Evolutionary conservation across 2,888 invertebrate genomes (phyloP), one percentile per base, ranked within the genome.

Genomic region (Habroteleia sp.): DNA sequence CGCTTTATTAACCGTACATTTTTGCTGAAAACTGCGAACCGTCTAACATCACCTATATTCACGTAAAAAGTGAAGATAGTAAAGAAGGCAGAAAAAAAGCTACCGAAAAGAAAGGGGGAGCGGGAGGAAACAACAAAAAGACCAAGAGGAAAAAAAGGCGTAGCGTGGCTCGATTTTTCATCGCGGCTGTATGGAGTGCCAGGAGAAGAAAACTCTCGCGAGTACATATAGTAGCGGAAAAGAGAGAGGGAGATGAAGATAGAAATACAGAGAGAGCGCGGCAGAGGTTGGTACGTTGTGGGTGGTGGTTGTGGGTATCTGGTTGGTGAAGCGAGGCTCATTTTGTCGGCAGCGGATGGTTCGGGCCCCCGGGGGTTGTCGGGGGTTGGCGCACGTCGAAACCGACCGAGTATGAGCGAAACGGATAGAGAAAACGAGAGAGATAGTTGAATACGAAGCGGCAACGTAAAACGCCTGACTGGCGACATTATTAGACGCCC

Each of bases 401-500:
- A 58, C 56, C 48, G 25, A 48, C 44, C 5, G 29, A 41, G 56
- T n/a, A 20, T 23, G 41, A 56, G 48, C 39, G 29, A 42, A 41
- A 50, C 41, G 10, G 17, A 58, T 25, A 42, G 58, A 48, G 48
- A 27, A 29, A 1, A 1, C 4, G 44, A 60, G 60, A 10, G 60
- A 52, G 52, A 79, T 72, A 60, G 58, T 39, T 52, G 65, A 58
- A 77, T 75, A 16, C 46, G 52, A 52, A 77, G 80, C 72, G 78
- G 83, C 83, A 83, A 82, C 83, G 83, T 79, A 83, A 81, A 85
- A 85, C 85, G 87, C 84, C 85, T 87, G 86, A 83, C 84, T 87
- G 88, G 87, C 86, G 88, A 88, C 88, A 88, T 88, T 88, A 88
- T 88, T 88, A 88, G 88, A 87, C 87, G 87, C 88, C 87, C 87